These are phyloP conservation scores for Marisa cornuarietis DNA, from an alignment of 1,140 invertebrate species.

Conservation along the genomic window DNA sequence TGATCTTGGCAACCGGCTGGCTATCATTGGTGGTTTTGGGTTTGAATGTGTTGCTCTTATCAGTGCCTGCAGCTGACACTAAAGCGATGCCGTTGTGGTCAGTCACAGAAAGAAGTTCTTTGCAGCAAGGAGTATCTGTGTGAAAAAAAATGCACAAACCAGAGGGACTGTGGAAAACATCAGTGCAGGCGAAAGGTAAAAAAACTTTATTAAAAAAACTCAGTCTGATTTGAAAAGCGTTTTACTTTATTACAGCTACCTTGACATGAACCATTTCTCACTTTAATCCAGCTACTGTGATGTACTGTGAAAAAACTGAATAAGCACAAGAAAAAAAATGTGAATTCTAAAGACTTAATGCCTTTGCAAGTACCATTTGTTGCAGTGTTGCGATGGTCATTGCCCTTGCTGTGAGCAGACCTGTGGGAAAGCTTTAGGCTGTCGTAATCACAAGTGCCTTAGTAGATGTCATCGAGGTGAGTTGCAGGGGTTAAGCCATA, in stretches of 20 bases:
- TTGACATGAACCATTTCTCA: background rate
- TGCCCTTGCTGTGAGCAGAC: constrained; percentile 88
- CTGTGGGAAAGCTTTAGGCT: constrained; percentile 83
- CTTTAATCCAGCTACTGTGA: too few relatives aligned
- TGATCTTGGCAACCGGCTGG: too few relatives aligned
- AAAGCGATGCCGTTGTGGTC: constrained; percentile 85
- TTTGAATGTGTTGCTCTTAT: constrained; percentile 6
- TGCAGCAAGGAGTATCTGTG: constrained; percentile 89
- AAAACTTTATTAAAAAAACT: too few relatives aligned
- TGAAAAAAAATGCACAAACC: constrained; percentile 87
- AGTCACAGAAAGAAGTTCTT: constrained; percentile 83
- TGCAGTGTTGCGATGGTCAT: constrained; percentile 82
- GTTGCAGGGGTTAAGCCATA: background rate
- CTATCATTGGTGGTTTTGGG: too few relatives aligned
- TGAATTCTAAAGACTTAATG: too few relatives aligned
- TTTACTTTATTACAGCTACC: background rate
- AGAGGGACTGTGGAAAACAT: constrained; percentile 85
- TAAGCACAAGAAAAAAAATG: too few relatives aligned
- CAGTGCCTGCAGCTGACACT: constrained; percentile 81
- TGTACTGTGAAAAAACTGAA: too few relatives aligned
- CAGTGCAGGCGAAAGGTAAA: constrained; percentile 84
- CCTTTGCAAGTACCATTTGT: constrained; percentile 17
- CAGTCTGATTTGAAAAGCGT: background rate
- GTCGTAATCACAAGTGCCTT: constrained; percentile 89
- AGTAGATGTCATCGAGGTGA: constrained; percentile 80